Evolutionary conservation across 2,113 vertebrate genomes (phyloP).

Genomic region (Callorhinus ursinus): DNA sequence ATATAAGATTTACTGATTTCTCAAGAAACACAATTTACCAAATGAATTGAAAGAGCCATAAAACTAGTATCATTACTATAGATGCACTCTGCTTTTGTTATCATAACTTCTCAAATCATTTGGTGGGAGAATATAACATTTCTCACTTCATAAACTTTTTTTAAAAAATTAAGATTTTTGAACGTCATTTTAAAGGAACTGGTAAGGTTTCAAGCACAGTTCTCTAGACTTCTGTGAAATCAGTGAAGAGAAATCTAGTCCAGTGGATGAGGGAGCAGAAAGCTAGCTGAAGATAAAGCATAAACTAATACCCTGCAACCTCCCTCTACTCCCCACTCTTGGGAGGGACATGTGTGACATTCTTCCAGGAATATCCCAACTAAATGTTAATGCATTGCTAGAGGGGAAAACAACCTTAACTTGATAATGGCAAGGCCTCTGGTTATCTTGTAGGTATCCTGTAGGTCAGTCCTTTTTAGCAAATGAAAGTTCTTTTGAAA

Average conservation of each 20-base stretch:
- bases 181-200: background rate
- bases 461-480: no score
- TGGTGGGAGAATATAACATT: background rate
- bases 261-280: no score
- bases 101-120: constrained; percentile 6
- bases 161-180: background rate
- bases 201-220: background rate
- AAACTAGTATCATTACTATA: constrained; percentile 55
- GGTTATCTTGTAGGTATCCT: no score
- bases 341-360: no score
- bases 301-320: no score
- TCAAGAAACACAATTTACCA: background rate
- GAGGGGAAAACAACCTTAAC: no score
- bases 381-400: no score
- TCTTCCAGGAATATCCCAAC: no score
- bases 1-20: background rate
- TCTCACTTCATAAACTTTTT: background rate
- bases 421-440: no score
- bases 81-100: background rate
- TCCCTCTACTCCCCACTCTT: no score
- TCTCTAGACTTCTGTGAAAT: background rate
- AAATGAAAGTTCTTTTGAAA: no score
- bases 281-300: no score
- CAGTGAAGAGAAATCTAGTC: background rate
- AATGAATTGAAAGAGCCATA: constrained; percentile 43